Conservation (phyloP, 2,888 invertebrate species). For the Caenorhabditis plicata region DNA sequence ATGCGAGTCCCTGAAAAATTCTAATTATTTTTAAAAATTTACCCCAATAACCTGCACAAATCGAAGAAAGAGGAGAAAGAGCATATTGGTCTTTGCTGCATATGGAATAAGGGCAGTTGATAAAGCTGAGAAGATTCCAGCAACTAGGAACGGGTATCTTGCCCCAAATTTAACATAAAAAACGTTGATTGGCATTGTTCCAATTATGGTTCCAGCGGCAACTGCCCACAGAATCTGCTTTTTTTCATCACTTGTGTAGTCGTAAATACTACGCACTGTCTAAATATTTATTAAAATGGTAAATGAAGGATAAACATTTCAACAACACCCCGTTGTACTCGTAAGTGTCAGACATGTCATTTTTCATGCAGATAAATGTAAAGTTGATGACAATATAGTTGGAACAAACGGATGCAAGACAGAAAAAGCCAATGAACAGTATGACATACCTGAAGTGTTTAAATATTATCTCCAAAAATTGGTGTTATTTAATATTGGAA, state of each 20-base stretch:
- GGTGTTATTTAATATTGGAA: no score
- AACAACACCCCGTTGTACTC: no score
- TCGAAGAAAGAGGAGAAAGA: no score
- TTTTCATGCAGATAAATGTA: slow-evolving; percentile 52
- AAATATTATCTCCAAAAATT: no score
- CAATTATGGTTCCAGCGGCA: slow-evolving; percentile 51
- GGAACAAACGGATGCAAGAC: slow-evolving; percentile 42
- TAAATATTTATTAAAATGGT: no score
- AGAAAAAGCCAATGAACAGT: slow-evolving; percentile 34
- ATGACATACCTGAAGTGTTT: slow-evolving; percentile 36
- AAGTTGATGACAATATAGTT: slow-evolving; percentile 52
- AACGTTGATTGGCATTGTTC: slow-evolving; percentile 51
- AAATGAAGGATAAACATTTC: no score
- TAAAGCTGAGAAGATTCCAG: slow-evolving; percentile 33
- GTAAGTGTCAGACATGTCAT: slow-evolving; percentile 27
- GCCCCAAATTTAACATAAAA: slow-evolving; percentile 51
- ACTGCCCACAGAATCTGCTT: slow-evolving; percentile 51
- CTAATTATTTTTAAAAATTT: not conserved
- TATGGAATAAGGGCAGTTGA: slow-evolving; percentile 38
- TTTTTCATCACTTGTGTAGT: slow-evolving; percentile 43
- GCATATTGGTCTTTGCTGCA: no score
- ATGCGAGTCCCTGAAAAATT: slow-evolving; percentile 31
- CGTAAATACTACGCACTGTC: slow-evolving; percentile 28
- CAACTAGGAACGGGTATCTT: slow-evolving; percentile 38
- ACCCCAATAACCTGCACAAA: not conserved